phyloP scores from a whole-genome alignment of 2,888 invertebrate species.

The Hanleya hanleyi region DNA sequence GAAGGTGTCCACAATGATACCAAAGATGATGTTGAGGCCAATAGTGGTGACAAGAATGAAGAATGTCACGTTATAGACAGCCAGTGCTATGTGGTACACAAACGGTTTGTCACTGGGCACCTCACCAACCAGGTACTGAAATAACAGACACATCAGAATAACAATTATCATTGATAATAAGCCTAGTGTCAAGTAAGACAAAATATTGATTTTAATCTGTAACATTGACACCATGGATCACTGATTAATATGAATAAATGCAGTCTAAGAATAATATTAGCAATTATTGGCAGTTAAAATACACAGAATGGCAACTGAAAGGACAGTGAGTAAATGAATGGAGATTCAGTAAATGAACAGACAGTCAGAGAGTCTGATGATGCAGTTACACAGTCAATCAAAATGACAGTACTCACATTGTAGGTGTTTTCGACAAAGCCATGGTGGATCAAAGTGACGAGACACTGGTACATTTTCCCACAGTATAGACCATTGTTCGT shows the following conservation, averaged over 20 bases:
- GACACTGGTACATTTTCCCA: slow-evolving; percentile 63
- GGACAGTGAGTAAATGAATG: too few species aligned
- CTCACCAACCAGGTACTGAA: slow-evolving; percentile 30
- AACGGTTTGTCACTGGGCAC: slow-evolving; percentile 43
- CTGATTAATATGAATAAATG: neutral
- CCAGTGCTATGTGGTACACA: slow-evolving; percentile 47
- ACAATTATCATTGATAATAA: too few species aligned
- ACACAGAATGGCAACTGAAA: neutral
- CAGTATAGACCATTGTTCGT: slow-evolving; percentile 55
- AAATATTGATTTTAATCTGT: too few species aligned
- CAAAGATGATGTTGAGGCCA: slow-evolving; percentile 72
- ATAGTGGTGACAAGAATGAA: slow-evolving; percentile 72
- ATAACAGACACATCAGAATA: slow-evolving; percentile 1
- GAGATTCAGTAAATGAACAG: too few species aligned
- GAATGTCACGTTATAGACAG: slow-evolving; percentile 68
- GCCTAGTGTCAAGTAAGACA: too few species aligned
- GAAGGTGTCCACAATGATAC: slow-evolving; percentile 73
- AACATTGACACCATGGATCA: too few species aligned
- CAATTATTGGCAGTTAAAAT: neutral
- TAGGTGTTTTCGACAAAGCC: slow-evolving; percentile 64
- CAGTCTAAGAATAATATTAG: neutral
- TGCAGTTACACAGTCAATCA: neutral
- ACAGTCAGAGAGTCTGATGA: too few species aligned
- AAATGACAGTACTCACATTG: slow-evolving; percentile 47
- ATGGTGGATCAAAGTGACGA: slow-evolving; percentile 64